Evolutionary conservation across 2,888 invertebrate genomes (phyloP).

Genomic region (Nemotelus nigrinus): DNA sequence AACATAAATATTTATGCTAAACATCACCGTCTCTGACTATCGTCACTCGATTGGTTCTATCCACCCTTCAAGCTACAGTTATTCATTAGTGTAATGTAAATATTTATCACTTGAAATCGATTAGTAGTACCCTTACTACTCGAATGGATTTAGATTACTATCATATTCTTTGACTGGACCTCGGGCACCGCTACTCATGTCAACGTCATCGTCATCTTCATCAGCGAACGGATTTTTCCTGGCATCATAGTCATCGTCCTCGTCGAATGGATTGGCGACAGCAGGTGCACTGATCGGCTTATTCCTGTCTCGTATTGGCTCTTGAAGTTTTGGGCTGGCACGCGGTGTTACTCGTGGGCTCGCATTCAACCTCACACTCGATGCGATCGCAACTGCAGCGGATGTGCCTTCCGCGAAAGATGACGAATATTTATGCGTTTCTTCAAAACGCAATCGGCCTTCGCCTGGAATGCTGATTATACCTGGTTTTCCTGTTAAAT

Average conservation of each 20-base stretch:
- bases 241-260: conserved; percentile 51
- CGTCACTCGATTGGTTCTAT: neutral
- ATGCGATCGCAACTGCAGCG: conserved; percentile 54
- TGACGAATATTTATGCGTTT: conserved; percentile 67
- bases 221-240: conserved; percentile 62
- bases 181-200: conserved; percentile 53
- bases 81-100: neutral
- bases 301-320: conserved; percentile 4
- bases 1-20: neutral
- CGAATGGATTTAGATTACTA: conserved; percentile 79
- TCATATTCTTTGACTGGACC: conserved; percentile 75
- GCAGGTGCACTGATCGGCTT: neutral
- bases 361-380: conserved; percentile 4
- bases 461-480: conserved; percentile 66
- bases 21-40: neutral
- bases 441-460: conserved; percentile 69
- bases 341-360: conserved; percentile 42
- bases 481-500: conserved; percentile 16
- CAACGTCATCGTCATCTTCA: conserved; percentile 63
- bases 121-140: neutral
- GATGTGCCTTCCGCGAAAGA: conserved; percentile 66
- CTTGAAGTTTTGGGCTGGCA: conserved; percentile 30
- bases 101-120: neutral
- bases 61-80: neutral
- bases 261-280: conserved; percentile 53